Evolutionary conservation across 2,797 vertebrate species (phyloP).

Genomic region (Cuniculus paca): DNA sequence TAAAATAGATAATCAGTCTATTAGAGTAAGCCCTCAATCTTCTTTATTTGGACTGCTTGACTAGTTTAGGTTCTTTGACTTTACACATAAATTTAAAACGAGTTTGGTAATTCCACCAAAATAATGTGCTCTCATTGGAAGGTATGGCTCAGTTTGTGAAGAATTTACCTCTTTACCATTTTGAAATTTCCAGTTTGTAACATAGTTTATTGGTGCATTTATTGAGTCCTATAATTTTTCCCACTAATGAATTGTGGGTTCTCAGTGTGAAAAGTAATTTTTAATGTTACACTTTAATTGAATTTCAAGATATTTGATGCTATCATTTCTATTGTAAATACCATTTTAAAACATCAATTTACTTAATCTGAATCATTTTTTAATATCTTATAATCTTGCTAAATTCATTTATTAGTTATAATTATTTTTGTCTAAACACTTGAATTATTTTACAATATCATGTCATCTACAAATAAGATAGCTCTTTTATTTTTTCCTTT

Average conservation of each 20-base stretch:
- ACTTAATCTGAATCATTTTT: background rate
- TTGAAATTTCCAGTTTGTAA: background rate
- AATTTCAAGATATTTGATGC: conserved; percentile 7
- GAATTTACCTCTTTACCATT: background rate
- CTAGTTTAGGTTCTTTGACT: background rate
- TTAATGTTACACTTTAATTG: conserved; percentile 29
- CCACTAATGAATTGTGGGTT: background rate
- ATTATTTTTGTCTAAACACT: background rate
- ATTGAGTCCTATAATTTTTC: conserved; percentile 18
- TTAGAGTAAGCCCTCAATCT: background rate
- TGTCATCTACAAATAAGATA: background rate
- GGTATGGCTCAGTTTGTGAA: background rate
- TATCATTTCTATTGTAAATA: background rate
- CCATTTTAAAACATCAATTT: background rate
- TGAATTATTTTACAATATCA: background rate
- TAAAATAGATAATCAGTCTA: background rate
- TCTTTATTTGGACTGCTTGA: background rate
- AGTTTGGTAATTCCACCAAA: background rate
- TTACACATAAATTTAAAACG: conserved; percentile 18
- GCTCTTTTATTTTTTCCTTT: background rate
- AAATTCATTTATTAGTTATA: background rate
- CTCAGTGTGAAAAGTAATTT: conserved; percentile 6
- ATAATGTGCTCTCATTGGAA: background rate
- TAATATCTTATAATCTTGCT: background rate
- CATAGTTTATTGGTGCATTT: background rate